These are phyloP conservation scores for Corythoichthys haematopterus DNA, from an alignment of 2,113 vertebrate genomes.

Conservation along the genomic window DNA sequence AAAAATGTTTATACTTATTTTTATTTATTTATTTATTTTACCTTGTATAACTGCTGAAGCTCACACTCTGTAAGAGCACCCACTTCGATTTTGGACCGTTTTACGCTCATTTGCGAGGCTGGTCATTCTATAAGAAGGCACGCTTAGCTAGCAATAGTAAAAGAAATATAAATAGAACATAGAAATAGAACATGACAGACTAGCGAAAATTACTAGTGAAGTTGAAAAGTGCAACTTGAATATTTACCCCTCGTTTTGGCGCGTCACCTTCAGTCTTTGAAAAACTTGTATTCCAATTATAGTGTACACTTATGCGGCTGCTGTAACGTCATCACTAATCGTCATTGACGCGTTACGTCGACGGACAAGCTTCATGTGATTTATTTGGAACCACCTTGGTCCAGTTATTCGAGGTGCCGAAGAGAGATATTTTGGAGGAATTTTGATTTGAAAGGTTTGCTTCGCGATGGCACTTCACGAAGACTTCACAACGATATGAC, in stretches of 20 bases:
- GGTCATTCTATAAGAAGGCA: background rate
- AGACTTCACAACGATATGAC: background rate
- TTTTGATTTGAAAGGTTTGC: background rate
- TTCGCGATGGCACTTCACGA: background rate
- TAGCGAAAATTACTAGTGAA: background rate
- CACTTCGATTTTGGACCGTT: conserved; percentile 16
- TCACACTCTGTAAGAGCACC: conserved; percentile 25
- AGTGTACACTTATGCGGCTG: background rate
- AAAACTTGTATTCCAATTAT: background rate
- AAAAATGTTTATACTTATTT: background rate
- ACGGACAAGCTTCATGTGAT: background rate
- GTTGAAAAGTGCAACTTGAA: background rate
- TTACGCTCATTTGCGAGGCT: background rate
- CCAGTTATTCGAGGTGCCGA: background rate
- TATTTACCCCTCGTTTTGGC: background rate
- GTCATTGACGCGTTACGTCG: background rate
- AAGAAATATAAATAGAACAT: background rate
- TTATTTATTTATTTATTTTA: conserved; percentile 1
- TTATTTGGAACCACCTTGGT: background rate
- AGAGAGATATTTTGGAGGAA: background rate
- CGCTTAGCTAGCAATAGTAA: background rate
- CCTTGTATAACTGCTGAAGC: conserved; percentile 46
- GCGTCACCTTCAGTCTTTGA: conserved; percentile 10
- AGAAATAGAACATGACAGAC: background rate
- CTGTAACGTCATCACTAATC: background rate